phyloP scores from a whole-genome alignment of 2,888 invertebrate species.

The Schizotus pectinicornis region DNA sequence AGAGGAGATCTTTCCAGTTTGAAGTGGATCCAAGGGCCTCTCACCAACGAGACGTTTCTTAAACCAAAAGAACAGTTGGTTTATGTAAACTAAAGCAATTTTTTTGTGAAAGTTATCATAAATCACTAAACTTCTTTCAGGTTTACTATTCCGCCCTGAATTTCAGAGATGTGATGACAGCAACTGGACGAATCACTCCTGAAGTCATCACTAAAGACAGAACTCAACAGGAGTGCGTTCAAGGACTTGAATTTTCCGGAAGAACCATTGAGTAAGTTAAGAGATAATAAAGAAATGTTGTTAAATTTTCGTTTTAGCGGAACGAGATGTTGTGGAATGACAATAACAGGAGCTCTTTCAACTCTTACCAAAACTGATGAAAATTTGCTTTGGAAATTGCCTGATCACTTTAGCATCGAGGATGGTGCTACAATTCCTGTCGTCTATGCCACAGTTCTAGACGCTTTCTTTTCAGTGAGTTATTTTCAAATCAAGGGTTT shows the following conservation, averaged over 20 bases:
- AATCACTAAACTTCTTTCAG: constrained; percentile 25
- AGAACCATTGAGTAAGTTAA: constrained; percentile 18
- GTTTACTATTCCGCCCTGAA: constrained; percentile 80
- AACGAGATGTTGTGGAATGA: constrained; percentile 58
- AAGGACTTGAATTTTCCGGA: constrained; percentile 75
- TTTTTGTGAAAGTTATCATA: constrained; percentile 15
- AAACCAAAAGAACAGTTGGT: constrained; percentile 19
- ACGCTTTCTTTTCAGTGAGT: constrained; percentile 43
- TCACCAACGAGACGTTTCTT: constrained; percentile 37
- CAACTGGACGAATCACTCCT: constrained; percentile 84
- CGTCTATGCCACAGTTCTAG: constrained; percentile 61
- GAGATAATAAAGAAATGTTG: not conserved
- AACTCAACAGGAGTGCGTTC: constrained; percentile 68
- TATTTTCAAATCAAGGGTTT: too few relatives aligned
- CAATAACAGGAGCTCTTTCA: constrained; percentile 62
- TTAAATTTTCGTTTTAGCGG: constrained; percentile 34
- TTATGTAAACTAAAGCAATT: not conserved
- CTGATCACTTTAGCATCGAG: constrained; percentile 62
- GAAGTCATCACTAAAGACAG: constrained; percentile 77
- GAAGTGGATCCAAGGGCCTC: constrained; percentile 77
- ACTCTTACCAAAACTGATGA: constrained; percentile 61
- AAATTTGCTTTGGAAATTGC: constrained; percentile 60
- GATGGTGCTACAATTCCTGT: constrained; percentile 68
- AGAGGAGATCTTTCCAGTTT: constrained; percentile 88
- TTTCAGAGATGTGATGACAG: constrained; percentile 93